Percentiles rank a stretch among this genome's conserved stretches.
Conservation (phyloP, 2,888 invertebrate genomes). For the Clanis bilineata region DNA sequence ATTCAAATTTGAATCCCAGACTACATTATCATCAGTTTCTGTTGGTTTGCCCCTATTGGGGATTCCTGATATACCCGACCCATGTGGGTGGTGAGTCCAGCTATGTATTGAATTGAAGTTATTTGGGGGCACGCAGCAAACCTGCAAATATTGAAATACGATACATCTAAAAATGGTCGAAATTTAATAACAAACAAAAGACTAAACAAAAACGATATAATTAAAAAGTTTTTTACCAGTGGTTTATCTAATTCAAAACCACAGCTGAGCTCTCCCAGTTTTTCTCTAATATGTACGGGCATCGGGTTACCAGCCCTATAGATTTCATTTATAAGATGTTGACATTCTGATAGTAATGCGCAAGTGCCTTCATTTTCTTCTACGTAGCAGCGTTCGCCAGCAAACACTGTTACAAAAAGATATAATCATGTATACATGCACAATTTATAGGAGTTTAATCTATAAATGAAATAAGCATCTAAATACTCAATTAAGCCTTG, state of each 20-base stretch:
- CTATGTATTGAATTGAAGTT: background rate
- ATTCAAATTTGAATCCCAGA: background rate
- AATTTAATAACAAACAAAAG: background rate
- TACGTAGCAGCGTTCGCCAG: constrained; percentile 10
- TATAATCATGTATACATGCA: background rate
- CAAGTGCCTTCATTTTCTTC: constrained; percentile 14
- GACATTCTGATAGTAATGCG: constrained; percentile 2
- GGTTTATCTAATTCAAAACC: constrained; percentile 6
- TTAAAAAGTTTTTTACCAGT: constrained; percentile 9
- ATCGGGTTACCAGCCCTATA: constrained; percentile 13
- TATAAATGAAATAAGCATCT: too few relatives aligned
- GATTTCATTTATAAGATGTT: background rate
- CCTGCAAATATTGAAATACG: background rate
- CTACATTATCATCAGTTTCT: background rate
- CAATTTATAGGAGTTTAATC: background rate
- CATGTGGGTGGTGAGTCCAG: background rate
- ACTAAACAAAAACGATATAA: too few relatives aligned
- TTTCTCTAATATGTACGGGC: constrained; percentile 4
- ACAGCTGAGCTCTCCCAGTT: constrained; percentile 8
- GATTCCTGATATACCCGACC: background rate
- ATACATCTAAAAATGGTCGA: background rate
- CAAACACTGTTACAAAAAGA: constrained; percentile 1
- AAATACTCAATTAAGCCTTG: too few relatives aligned
- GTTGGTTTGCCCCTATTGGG: background rate
- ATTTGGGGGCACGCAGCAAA: constrained; percentile 1